Base-by-base conservation (phyloP, 2,888 invertebrate genomes). In the Hyposoter dolosus region DNA sequence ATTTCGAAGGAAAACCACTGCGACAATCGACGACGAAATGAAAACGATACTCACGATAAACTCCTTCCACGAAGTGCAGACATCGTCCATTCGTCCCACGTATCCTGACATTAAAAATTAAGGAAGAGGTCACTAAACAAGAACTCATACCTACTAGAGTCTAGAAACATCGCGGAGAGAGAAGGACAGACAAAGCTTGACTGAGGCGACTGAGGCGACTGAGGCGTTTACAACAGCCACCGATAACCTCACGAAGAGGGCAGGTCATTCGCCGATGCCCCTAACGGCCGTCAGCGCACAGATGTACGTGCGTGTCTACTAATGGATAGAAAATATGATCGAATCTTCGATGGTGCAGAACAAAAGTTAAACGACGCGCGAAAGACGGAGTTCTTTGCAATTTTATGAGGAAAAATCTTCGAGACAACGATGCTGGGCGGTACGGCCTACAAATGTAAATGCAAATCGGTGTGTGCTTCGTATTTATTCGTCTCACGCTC, bases 171-270 rank as follows among this genome's bases (percentile, higher is more conserved):
- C 17, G 47, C 28, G 12, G n/a, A 50, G 32, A n/a, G 32, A 35
- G 50, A 50, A n/a, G 17, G n/a, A 35, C 3, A 3, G 35, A 3
- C 5, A 4, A 5, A 35, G 35, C 35, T 9, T 10, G 40, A 40
- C 40, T 40, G 40, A 7, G 9, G 6, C 40, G 35, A 35, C 3
- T 35, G 35, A 28, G 28, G 4, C 4, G 71, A 5, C 69, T 50
- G 47, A 32, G 32, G 19, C 56, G 72, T 19, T 5, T 32, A 10
- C 17, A 43, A 65, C 53, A 40, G 69, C 35, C 35, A 35, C 17
- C 63, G 83, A 83, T 83, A 83, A 83, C 79, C 79, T 68, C 74
- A 28, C 43, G 15, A 12, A 74, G 28, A 66, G 60, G 40, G 47
- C 74, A 63, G 79, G 50, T 83, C 68, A 69, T n/a, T 75, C 47